phyloP scores from a whole-genome alignment of 2,113 vertebrate genomes.

The Piliocolobus tephrosceles region DNA sequence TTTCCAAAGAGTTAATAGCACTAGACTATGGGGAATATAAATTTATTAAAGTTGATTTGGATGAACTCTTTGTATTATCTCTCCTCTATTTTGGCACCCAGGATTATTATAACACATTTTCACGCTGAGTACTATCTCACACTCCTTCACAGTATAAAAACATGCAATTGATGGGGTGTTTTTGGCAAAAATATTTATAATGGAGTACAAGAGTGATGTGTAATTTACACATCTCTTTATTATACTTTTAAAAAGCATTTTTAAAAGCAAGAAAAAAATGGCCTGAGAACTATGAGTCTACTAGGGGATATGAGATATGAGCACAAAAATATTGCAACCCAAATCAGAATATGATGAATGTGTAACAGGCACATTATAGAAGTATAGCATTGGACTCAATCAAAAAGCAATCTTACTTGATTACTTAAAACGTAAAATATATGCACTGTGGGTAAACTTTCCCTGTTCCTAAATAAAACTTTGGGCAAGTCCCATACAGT shows the following conservation, averaged over 20 bases:
- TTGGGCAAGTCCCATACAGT: neutral
- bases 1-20: constrained; percentile 6
- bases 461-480: neutral
- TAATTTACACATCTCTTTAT: neutral
- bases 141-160: constrained; percentile 43
- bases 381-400: neutral
- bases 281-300: neutral
- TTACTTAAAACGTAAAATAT: constrained; percentile 22
- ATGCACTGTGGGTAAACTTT: neutral
- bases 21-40: neutral
- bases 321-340: neutral
- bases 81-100: neutral
- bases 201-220: neutral
- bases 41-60: constrained; percentile 41
- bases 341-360: constrained; percentile 12
- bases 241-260: neutral
- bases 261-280: neutral
- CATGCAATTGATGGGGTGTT: neutral
- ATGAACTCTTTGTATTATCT: neutral
- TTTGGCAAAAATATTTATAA: neutral
- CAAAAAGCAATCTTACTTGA: neutral
- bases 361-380: neutral
- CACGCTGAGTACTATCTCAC: neutral
- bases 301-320: neutral
- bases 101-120: constrained; percentile 22